Evolutionary conservation across 2,888 invertebrate species (phyloP).

Genomic region (Melipona beecheii): DNA sequence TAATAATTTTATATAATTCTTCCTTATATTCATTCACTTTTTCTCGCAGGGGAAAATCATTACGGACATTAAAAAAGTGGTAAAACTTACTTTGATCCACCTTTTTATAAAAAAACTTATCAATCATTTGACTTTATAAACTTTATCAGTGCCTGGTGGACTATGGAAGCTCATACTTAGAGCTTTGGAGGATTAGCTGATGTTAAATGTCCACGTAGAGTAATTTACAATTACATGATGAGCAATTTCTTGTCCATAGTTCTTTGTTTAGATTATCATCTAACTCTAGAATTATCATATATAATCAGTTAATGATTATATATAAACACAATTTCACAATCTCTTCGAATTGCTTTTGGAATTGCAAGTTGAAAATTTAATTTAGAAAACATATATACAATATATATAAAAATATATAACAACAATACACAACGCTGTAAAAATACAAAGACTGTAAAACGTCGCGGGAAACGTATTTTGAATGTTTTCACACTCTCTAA

Average conservation of each 20-base stretch:
- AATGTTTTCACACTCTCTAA: too few relatives aligned
- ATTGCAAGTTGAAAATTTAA: not conserved
- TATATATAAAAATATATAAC: too few relatives aligned
- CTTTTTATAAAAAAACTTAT: constrained; percentile 88
- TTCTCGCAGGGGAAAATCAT: constrained; percentile 90
- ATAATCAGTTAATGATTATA: constrained; percentile 34
- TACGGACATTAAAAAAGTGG: constrained; percentile 92
- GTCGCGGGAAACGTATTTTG: too few relatives aligned
- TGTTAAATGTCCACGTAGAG: constrained; percentile 88
- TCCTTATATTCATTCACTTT: constrained; percentile 85
- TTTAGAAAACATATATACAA: too few relatives aligned
- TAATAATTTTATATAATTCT: constrained; percentile 61
- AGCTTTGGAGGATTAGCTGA: constrained; percentile 88
- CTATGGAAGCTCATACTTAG: constrained; percentile 97
- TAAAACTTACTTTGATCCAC: constrained; percentile 92
- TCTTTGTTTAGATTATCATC: constrained; percentile 84
- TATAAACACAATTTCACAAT: rapidly evolving
- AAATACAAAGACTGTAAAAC: too few relatives aligned
- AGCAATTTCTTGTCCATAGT: constrained; percentile 94
- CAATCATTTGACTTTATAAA: constrained; percentile 91
- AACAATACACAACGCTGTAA: too few relatives aligned
- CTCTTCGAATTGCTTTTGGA: not conserved
- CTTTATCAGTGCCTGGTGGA: constrained; percentile 96
- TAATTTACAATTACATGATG: constrained; percentile 88
- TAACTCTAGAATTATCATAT: constrained; percentile 84